phyloP scores from a whole-genome alignment of 2,113 vertebrate species.

The Lampris incognitus region DNA sequence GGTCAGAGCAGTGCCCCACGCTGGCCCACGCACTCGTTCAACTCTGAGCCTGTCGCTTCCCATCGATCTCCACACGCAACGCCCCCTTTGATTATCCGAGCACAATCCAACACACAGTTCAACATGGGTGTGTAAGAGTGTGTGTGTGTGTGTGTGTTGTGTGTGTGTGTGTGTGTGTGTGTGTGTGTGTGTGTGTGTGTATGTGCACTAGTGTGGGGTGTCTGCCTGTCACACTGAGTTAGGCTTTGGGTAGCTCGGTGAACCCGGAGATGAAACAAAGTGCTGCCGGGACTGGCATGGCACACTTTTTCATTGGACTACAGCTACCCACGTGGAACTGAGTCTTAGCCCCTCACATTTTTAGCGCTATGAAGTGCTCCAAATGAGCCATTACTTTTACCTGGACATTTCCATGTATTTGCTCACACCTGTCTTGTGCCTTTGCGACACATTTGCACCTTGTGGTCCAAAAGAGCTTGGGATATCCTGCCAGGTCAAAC shows the following conservation, averaged over 20 bases:
- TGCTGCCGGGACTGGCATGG: slow-evolving; percentile 77
- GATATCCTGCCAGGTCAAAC: background rate
- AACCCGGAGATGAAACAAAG: slow-evolving; percentile 84
- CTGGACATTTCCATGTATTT: background rate
- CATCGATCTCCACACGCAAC: slow-evolving; percentile 84
- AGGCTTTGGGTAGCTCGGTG: slow-evolving; percentile 86
- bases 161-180: slow-evolving; percentile 22
- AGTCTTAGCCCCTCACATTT: background rate
- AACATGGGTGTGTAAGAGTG: background rate
- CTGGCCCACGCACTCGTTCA: slow-evolving; percentile 86
- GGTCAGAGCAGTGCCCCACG: slow-evolving; percentile 72
- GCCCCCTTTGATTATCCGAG: slow-evolving; percentile 89
- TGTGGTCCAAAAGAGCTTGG: background rate
- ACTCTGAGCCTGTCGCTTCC: slow-evolving; percentile 90
- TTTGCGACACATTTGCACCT: background rate
- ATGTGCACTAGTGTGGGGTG: slow-evolving; percentile 73
- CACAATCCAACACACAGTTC: slow-evolving; percentile 64
- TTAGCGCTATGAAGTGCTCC: background rate
- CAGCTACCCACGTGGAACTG: slow-evolving; percentile 22
- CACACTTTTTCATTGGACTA: slow-evolving; percentile 27
- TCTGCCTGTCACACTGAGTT: slow-evolving; percentile 85
- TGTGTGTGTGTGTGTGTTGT: slow-evolving; percentile 20
- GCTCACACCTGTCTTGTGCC: background rate
- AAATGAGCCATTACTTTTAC: background rate
- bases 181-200: slow-evolving; percentile 19